Evolutionary conservation across 2,797 vertebrate genomes (phyloP).

Genomic region (Cichlasoma orientale): DNA sequence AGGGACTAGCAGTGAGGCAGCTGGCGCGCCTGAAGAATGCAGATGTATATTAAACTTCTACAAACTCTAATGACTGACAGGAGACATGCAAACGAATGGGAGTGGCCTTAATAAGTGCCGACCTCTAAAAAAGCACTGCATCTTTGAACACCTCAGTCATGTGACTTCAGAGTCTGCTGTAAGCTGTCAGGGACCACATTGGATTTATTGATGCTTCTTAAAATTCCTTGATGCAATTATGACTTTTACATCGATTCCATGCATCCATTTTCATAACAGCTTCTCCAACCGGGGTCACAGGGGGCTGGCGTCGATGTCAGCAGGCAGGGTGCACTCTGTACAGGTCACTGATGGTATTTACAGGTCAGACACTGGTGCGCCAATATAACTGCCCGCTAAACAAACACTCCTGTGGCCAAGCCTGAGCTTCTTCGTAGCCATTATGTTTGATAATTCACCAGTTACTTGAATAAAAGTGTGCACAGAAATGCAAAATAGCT

Average conservation of each 20-base stretch:
- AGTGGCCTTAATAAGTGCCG: background rate
- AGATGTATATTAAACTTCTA: background rate
- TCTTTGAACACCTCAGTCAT: background rate
- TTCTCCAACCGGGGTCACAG: background rate
- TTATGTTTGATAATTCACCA: background rate
- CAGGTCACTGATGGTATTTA: background rate
- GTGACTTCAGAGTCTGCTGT: background rate
- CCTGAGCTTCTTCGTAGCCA: background rate
- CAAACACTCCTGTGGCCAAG: background rate
- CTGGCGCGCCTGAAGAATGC: conserved; percentile 48
- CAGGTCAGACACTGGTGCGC: background rate
- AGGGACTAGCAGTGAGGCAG: conserved; percentile 53
- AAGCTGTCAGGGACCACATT: background rate
- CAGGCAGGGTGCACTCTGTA: background rate
- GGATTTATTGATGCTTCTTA: background rate
- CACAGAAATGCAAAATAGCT: background rate
- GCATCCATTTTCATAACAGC: background rate
- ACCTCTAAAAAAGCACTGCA: background rate
- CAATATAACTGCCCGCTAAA: background rate
- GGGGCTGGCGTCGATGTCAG: fast-evolving
- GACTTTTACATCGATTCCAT: background rate
- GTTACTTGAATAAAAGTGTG: background rate
- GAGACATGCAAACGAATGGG: background rate
- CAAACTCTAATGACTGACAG: background rate
- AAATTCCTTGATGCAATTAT: background rate